These are phyloP conservation scores for Euzophera pinguis DNA, from an alignment of 2,888 invertebrate species.

Conservation along the genomic window DNA sequence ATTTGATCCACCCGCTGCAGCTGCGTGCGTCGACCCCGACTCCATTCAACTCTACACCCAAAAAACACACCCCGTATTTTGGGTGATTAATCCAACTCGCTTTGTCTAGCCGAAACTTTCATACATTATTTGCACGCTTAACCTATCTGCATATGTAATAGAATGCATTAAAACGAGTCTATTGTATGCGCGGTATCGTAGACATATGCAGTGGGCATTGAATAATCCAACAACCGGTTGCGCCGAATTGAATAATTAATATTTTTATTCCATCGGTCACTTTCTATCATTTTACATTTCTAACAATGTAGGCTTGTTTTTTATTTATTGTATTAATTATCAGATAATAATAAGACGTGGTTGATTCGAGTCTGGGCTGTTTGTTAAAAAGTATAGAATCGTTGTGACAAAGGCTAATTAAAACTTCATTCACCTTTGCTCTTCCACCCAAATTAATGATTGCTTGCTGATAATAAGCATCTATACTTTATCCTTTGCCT, in stretches of 20 bases:
- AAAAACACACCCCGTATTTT: constrained; percentile 63
- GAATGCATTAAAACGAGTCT: constrained; percentile 49
- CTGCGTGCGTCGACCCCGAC: constrained; percentile 66
- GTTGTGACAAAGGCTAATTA: too few relatives aligned
- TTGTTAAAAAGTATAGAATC: too few relatives aligned
- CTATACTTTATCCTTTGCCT: too few relatives aligned
- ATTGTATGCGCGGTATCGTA: constrained; percentile 32
- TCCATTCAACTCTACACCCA: constrained; percentile 34
- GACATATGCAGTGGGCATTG: constrained; percentile 26
- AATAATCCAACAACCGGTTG: constrained; percentile 42
- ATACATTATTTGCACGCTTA: constrained; percentile 58
- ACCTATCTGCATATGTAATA: constrained; percentile 58
- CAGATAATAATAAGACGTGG: too few relatives aligned
- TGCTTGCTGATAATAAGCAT: too few relatives aligned
- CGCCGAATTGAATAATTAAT: constrained; percentile 7
- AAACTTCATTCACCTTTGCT: too few relatives aligned
- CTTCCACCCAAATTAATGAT: too few relatives aligned
- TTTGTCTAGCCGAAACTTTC: constrained; percentile 62
- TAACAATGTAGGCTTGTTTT: background rate
- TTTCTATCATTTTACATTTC: background rate
- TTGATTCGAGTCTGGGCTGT: too few relatives aligned
- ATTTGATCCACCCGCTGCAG: constrained; percentile 71
- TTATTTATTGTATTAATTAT: background rate
- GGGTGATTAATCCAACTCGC: constrained; percentile 62
- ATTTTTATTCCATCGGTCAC: background rate